Conservation (phyloP, 2,888 invertebrate genomes). For the Leptopterna dolabrata region DNA sequence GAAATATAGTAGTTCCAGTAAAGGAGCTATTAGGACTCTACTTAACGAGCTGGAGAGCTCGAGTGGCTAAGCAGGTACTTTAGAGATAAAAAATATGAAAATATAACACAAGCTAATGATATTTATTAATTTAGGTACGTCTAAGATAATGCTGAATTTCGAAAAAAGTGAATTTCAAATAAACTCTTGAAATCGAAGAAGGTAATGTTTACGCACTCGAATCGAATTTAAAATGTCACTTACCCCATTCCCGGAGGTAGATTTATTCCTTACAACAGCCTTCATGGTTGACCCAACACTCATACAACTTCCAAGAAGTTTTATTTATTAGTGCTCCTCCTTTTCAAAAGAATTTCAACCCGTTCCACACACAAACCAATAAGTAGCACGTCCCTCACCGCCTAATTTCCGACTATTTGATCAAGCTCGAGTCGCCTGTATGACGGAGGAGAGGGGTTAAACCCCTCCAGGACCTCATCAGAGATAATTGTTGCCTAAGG, state of each 20-base stretch:
- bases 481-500: neutral
- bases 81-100: too few species aligned
- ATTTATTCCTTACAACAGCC: constrained; percentile 31
- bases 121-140: too few species aligned
- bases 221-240: neutral
- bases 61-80: too few species aligned
- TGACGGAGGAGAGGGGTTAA: neutral
- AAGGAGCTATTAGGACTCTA: too few species aligned
- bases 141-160: too few species aligned
- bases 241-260: constrained; percentile 36
- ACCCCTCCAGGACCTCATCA: neutral
- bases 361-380: neutral
- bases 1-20: too few species aligned
- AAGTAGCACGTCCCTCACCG: neutral
- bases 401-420: neutral
- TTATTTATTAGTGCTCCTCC: neutral
- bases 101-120: too few species aligned
- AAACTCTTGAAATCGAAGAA: too few species aligned
- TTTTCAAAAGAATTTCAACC: too few species aligned
- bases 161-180: too few species aligned
- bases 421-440: neutral
- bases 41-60: too few species aligned
- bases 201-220: too few species aligned
- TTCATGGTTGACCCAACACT: constrained; percentile 12
- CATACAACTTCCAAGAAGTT: neutral